Conservation (phyloP, 2,797 vertebrate genomes). For the Buceros bicornis region DNA sequence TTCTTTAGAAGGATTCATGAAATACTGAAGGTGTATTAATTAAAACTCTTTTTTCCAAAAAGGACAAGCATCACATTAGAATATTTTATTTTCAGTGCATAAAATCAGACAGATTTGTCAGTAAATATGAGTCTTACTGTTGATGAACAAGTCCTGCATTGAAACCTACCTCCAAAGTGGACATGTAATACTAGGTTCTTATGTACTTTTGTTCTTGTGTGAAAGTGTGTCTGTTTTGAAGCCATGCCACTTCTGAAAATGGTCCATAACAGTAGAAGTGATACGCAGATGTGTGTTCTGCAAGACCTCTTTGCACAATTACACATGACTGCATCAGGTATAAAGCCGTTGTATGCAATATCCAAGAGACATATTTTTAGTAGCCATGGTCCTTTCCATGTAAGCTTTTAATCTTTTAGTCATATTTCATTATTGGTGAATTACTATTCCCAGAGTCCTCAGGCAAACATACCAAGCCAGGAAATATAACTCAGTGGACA, state of each 20-base stretch:
- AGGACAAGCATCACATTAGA: not conserved
- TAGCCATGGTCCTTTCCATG: conserved; percentile 24
- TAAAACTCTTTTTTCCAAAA: not conserved
- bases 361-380: conserved; percentile 17
- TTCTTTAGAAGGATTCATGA: not conserved
- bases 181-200: not conserved
- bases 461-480: not conserved
- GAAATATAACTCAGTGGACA: not conserved
- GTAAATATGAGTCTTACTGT: not conserved
- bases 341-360: not conserved
- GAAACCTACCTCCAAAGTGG: not conserved
- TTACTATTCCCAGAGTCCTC: conserved; percentile 1
- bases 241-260: not conserved
- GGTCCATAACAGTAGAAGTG: not conserved
- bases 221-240: not conserved
- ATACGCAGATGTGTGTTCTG: not conserved
- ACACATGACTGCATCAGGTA: not conserved
- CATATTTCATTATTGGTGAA: conserved; percentile 29
- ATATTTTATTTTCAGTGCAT: not conserved
- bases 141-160: not conserved
- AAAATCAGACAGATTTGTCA: not conserved
- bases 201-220: not conserved
- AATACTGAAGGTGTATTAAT: not conserved
- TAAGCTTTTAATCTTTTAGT: conserved; percentile 45
- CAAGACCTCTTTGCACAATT: not conserved